Conservation (phyloP, 2,797 vertebrate genomes). For the Acanthurus tractus region DNA sequence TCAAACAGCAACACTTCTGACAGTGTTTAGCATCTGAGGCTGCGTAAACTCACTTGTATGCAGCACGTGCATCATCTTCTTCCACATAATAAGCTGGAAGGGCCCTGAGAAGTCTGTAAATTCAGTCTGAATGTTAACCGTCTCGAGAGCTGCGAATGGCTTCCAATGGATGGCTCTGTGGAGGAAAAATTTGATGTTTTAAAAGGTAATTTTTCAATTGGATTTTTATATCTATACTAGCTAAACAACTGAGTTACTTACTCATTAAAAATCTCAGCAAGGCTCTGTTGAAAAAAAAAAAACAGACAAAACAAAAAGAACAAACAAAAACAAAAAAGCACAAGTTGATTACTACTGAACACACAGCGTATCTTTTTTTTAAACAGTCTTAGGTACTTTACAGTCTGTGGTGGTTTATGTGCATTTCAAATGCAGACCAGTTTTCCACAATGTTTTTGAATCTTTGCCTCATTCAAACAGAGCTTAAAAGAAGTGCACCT, state of each 20-base stretch:
- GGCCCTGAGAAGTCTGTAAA: constrained; percentile 86
- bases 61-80: constrained; percentile 89
- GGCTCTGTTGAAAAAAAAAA: constrained; percentile 61
- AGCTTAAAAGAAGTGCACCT: not conserved
- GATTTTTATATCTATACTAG: not conserved
- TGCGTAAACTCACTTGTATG: constrained; percentile 80
- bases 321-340: not conserved
- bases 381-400: not conserved
- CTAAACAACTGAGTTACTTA: constrained; percentile 57
- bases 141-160: constrained; percentile 61
- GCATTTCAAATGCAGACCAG: not conserved
- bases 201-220: not conserved
- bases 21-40: too few relatives aligned
- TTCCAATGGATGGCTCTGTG: constrained; percentile 74
- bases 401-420: not conserved
- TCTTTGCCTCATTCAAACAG: not conserved
- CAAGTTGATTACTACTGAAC: not conserved
- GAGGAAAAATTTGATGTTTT: not conserved
- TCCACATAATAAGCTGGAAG: constrained; percentile 88
- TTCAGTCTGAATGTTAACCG: constrained; percentile 77
- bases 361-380: not conserved
- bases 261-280: constrained; percentile 72
- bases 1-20: too few relatives aligned
- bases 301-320: too few relatives aligned
- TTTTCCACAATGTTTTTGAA: not conserved